Conservation (phyloP, 2,113 vertebrate genomes). For the Pygoscelis antarcticus region DNA sequence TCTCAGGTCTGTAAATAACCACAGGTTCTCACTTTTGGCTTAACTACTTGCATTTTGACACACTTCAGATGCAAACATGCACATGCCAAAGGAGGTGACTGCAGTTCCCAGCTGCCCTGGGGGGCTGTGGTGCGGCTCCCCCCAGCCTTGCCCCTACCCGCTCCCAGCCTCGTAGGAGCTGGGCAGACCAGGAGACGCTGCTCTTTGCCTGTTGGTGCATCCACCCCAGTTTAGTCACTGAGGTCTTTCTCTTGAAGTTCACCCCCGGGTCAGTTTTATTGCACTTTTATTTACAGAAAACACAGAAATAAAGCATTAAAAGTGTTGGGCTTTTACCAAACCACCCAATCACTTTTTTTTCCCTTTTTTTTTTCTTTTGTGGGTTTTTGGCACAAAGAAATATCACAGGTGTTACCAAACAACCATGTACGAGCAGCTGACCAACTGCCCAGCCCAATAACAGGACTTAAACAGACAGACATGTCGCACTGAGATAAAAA, state of each 20-base stretch:
- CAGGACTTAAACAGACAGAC: constrained; percentile 63
- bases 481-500: constrained; percentile 54
- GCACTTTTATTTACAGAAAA: constrained; percentile 85
- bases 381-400: constrained; percentile 76
- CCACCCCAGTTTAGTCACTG: not conserved
- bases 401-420: constrained; percentile 73
- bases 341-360: constrained; percentile 1
- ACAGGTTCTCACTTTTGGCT: not conserved
- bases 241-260: constrained; percentile 16
- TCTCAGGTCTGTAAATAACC: not conserved
- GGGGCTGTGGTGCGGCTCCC: not conserved
- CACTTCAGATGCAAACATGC: not conserved
- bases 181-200: not conserved
- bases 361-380: not conserved
- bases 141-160: accelerated
- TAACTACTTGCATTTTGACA: not conserved
- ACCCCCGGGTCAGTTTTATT: constrained; percentile 50
- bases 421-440: constrained; percentile 58
- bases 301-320: constrained; percentile 78
- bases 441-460: constrained; percentile 47
- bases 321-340: constrained; percentile 72
- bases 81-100: not conserved
- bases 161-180: accelerated
- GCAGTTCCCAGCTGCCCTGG: accelerated
- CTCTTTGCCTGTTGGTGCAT: not conserved